Evolutionary conservation across 1,140 invertebrate genomes (phyloP).

Genomic region (Ceratina japonica): DNA sequence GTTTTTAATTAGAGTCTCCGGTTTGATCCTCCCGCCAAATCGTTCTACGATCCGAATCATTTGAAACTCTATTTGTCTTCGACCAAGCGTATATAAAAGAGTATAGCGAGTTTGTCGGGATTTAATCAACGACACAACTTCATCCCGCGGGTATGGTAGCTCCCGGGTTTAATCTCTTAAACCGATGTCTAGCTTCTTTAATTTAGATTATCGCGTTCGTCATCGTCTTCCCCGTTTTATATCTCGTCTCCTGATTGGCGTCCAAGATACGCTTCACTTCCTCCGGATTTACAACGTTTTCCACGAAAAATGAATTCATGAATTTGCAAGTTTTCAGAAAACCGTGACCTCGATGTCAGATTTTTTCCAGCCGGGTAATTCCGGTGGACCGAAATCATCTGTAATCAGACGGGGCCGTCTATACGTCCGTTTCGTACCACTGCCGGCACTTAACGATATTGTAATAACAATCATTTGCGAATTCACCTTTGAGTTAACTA

Average conservation of each 20-base stretch:
- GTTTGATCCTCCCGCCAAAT: neutral
- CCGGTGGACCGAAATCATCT: too few species aligned
- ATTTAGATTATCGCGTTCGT: slow-evolving; percentile 44
- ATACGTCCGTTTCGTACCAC: neutral
- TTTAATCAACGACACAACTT: slow-evolving; percentile 44
- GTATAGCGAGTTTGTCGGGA: neutral
- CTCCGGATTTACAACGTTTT: neutral
- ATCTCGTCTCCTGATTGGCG: neutral
- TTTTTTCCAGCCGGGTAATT: slow-evolving; percentile 7
- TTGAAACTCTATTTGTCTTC: neutral
- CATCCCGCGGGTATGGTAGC: slow-evolving; percentile 22
- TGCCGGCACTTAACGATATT: slow-evolving; percentile 16
- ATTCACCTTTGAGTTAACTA: slow-evolving; percentile 36
- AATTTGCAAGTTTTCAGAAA: too few species aligned
- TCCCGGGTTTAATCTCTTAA: slow-evolving; percentile 32
- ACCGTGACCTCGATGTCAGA: neutral
- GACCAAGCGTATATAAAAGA: neutral
- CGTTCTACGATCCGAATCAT: neutral
- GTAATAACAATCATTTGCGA: slow-evolving; percentile 38
- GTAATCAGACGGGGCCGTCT: neutral
- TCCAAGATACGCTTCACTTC: neutral
- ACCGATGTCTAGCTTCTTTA: slow-evolving; percentile 38
- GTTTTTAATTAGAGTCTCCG: neutral
- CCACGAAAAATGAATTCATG: too few species aligned
- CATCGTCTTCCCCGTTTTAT: neutral